phyloP scores from a whole-genome alignment of 2,113 vertebrate species.

The Hystrix cristata region DNA sequence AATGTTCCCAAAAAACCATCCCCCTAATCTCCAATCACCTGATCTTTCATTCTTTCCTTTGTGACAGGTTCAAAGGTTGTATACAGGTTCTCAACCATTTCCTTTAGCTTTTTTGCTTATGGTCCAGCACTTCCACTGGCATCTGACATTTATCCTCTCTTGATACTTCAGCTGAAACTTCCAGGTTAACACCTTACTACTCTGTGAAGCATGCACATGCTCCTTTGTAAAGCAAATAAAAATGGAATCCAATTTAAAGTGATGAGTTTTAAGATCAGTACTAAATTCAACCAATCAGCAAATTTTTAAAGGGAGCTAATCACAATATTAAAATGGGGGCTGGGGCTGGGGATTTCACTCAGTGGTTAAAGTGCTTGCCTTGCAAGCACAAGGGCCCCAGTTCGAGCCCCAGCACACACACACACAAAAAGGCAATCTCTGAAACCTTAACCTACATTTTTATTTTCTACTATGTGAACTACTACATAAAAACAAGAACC shows the following conservation, averaged over 20 bases:
- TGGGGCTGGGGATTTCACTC: no score
- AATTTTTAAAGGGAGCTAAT: neutral
- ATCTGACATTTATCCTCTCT: neutral
- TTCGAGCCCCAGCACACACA: no score
- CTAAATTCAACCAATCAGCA: neutral
- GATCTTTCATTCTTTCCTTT: neutral
- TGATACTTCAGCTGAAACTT: neutral
- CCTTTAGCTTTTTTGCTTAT: neutral
- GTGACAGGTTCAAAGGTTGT: neutral
- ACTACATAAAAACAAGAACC: neutral
- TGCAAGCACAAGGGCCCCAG: no score
- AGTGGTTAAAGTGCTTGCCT: no score
- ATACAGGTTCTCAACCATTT: neutral
- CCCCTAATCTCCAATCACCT: neutral
- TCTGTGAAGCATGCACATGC: neutral
- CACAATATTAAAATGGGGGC: neutral
- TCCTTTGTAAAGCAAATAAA: neutral
- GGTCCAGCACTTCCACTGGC: neutral
- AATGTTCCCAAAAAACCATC: neutral
- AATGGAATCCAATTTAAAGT: neutral
- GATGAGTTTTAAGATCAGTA: slow-evolving; percentile 16
- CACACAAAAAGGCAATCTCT: slow-evolving; percentile 22
- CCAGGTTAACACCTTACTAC: neutral
- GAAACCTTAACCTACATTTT: neutral
- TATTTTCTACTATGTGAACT: neutral